Conservation (phyloP, 2,113 vertebrate genomes). For the Micronycteris hirsuta region DNA sequence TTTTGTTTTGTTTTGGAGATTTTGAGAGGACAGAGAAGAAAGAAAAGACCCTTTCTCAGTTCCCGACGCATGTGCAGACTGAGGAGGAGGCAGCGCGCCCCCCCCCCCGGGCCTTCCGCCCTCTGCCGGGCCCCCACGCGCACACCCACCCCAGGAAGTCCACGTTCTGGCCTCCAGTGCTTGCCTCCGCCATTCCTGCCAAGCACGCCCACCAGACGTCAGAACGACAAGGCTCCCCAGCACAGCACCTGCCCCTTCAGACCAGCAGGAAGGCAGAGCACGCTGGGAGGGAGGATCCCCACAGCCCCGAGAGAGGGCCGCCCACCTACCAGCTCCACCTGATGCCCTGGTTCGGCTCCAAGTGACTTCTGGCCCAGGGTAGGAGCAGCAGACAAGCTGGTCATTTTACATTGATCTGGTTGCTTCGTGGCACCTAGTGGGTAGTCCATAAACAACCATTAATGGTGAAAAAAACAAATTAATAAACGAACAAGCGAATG, state of each 20-base stretch:
- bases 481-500: neutral
- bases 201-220: neutral
- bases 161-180: neutral
- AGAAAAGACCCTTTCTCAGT: neutral
- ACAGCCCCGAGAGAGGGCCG: neutral
- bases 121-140: too few species aligned
- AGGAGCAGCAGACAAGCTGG: neutral
- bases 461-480: neutral
- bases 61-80: neutral
- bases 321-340: neutral
- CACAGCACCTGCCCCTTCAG: neutral
- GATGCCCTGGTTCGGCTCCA: neutral
- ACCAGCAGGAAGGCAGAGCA: neutral
- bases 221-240: neutral
- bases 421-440: neutral
- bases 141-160: neutral
- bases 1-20: neutral
- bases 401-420: neutral
- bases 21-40: neutral
- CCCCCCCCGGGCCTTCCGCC: too few species aligned
- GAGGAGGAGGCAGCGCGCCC: neutral
- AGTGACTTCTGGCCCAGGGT: neutral
- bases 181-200: neutral
- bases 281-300: neutral
- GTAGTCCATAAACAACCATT: neutral